Evolutionary conservation across 2,888 invertebrate species (phyloP).

Genomic region (Drosophila cracens): DNA sequence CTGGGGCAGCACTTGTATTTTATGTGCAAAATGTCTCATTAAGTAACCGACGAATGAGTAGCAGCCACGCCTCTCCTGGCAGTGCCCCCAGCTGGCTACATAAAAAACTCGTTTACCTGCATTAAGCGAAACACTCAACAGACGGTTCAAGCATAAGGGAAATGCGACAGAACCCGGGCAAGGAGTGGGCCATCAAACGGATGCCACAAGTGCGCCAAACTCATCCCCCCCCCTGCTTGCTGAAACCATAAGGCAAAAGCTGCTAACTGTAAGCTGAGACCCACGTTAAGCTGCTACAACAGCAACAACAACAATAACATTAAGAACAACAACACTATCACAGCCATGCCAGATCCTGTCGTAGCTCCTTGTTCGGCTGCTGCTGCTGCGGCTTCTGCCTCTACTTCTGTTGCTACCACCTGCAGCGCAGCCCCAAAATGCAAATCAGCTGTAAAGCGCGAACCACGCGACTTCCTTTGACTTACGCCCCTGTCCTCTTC

Average conservation of each 20-base stretch:
- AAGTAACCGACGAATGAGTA: constrained; percentile 55
- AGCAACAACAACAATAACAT: constrained; percentile 3
- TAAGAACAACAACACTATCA: constrained; percentile 14
- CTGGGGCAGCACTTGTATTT: constrained; percentile 57
- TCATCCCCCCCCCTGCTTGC: not conserved
- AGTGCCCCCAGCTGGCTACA: constrained; percentile 47
- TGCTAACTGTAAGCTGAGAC: constrained; percentile 50
- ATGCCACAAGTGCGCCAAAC: constrained; percentile 76
- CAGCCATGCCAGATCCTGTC: constrained; percentile 22
- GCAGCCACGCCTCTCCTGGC: constrained; percentile 24
- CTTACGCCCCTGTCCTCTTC: not conserved
- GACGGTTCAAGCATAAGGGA: constrained; percentile 77
- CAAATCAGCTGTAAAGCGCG: constrained; percentile 76
- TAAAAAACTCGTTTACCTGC: constrained; percentile 79
- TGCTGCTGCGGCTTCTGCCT: not conserved
- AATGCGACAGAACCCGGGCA: constrained; percentile 57
- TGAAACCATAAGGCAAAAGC: constrained; percentile 52
- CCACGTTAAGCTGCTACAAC: constrained; percentile 52
- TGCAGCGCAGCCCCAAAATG: constrained; percentile 74
- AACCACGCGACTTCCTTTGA: constrained; percentile 48
- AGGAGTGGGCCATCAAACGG: constrained; percentile 48
- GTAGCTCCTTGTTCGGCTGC: constrained; percentile 11
- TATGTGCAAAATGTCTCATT: constrained; percentile 70
- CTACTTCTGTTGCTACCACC: constrained; percentile 47
- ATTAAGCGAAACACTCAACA: constrained; percentile 80